Base-by-base conservation (phyloP, 2,888 invertebrate species). In the Anticlea derivata region DNA sequence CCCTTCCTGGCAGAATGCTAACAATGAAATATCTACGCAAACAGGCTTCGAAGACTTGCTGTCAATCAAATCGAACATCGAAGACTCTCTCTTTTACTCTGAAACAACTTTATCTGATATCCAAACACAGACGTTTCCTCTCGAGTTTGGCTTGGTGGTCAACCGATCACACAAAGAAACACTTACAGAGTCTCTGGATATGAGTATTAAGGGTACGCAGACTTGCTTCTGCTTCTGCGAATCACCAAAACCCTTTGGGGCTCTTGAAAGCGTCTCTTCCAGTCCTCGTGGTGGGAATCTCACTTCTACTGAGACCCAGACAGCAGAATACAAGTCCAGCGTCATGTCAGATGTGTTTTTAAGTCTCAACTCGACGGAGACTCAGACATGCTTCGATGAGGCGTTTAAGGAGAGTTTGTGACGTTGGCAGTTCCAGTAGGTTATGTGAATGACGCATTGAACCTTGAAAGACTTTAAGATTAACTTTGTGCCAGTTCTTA, bases 141-240 rank as follows among this genome's bases (percentile, higher is more conserved):
- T 80, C 0, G 87, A 87, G 30, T 86, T 87, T 27, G 84, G 80
- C 0, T 46, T 82, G 4, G 40, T 52, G n/a, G 33, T 43, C 7
- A 80, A 75, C 26, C 63, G 78, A 0, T 82, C 76, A 0, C 67
- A 86, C 13, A 89, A 87, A 20, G 80, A 85, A 10, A 89, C 86
- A 0, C 63, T 79, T 0, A 84, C 83, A 0, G 80, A 78, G 0
- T 77, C 80, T 0, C 79, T 83, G 0, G 85, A 86, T 55, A 60
- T 82, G 7, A 86, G 80, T 27, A 82, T 86, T 0, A 88, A 89
- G 27, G 87, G 86, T 7, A 88, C 89, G 0, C 89, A 90, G 7
- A 90, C 89, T 0, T 89, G 88, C 12, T 55, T 75, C 1, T 88
- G 88, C 45, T 56, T 76, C 0, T 78, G 71, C 10, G 85, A 86